Conservation (phyloP, 2,797 vertebrate species). For the Aulostomus chinensis region DNA sequence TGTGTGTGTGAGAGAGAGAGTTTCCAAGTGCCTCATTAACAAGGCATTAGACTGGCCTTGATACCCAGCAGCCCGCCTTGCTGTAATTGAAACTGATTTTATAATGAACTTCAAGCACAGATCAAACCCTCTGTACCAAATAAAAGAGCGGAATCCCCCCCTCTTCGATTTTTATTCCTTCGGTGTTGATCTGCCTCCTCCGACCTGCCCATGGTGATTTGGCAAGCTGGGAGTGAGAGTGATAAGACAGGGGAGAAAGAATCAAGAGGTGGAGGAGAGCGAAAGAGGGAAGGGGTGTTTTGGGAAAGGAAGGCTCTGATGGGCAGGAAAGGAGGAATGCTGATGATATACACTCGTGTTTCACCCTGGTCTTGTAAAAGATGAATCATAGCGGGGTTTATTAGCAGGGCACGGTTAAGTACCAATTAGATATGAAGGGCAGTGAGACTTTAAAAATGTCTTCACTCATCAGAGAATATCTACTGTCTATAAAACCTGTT, state of each 20-base stretch:
- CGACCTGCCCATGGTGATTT: conserved; percentile 26
- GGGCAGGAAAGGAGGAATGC: conserved; percentile 39
- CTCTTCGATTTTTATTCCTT: conserved; percentile 29
- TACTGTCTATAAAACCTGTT: conserved; percentile 44
- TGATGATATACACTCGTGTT: conserved; percentile 27
- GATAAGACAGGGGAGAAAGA: not conserved
- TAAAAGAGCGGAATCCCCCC: conserved; percentile 41
- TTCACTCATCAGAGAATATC: conserved; percentile 44
- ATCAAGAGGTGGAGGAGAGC: conserved; percentile 1
- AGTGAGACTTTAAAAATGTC: conserved; percentile 55
- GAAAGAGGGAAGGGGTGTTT: conserved; percentile 5
- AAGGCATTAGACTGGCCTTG: conserved; percentile 69
- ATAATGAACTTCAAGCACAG: conserved; percentile 74
- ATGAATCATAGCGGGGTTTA: conserved; percentile 64
- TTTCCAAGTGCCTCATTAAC: conserved; percentile 71
- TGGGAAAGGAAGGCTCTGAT: conserved; percentile 35
- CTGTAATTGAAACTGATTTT: conserved; percentile 76
- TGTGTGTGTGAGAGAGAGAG: conserved; percentile 36
- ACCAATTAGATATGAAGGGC: conserved; percentile 65
- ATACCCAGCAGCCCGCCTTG: conserved; percentile 59
- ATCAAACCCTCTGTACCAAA: conserved; percentile 65
- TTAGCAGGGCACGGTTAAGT: conserved; percentile 52
- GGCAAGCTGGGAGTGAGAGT: conserved; percentile 2
- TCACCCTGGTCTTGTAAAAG: conserved; percentile 58
- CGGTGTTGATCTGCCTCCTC: conserved; percentile 16